phyloP scores from a whole-genome alignment of 2,888 invertebrate species.

The Nephrotoma appendiculata region DNA sequence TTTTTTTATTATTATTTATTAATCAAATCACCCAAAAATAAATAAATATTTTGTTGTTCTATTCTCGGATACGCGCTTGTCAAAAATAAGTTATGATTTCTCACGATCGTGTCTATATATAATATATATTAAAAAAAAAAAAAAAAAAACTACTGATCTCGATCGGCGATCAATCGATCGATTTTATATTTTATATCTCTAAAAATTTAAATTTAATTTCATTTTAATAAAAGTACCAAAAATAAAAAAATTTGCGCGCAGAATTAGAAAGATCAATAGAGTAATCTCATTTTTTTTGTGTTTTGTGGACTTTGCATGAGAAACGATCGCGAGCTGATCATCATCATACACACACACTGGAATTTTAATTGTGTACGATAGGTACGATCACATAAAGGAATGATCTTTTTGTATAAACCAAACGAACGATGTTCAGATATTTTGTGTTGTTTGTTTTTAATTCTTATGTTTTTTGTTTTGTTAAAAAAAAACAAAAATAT shows the following conservation, averaged over 20 bases:
- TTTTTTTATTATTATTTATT: neutral
- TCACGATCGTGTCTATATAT: neutral
- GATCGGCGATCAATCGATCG: neutral
- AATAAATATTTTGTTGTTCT: neutral
- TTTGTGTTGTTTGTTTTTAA: neutral
- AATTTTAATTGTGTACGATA: neutral
- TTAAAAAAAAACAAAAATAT: neutral
- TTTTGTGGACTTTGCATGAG: neutral
- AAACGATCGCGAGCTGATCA: neutral
- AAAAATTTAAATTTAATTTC: neutral
- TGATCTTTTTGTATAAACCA: neutral
- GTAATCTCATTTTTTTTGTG: neutral
- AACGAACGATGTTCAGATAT: neutral
- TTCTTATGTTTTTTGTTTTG: neutral
- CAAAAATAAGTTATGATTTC: neutral
- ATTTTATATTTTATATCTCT: neutral
- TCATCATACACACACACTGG: neutral
- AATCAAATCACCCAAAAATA: neutral
- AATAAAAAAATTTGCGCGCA: neutral
- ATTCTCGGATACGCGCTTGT: neutral
- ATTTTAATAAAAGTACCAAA: neutral
- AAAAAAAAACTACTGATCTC: neutral
- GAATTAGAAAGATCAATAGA: neutral
- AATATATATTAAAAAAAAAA: neutral
- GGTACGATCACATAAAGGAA: neutral